These are phyloP conservation scores for Oenanthe melanoleuca DNA, from an alignment of 2,113 vertebrate species.

Conservation along the genomic window DNA sequence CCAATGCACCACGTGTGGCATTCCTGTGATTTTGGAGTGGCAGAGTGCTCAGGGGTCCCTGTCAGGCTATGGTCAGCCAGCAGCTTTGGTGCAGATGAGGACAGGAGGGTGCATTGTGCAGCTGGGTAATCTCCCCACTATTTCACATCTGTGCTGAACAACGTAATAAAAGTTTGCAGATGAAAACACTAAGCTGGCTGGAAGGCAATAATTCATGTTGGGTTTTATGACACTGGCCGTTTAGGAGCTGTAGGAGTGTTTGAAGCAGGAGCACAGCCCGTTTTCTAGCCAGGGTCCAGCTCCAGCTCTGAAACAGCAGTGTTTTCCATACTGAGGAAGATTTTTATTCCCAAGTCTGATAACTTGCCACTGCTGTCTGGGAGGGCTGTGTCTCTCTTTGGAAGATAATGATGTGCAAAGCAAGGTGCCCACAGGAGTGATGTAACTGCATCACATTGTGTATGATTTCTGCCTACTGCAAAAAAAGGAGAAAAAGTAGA, in stretches of 20 bases:
- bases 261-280: not conserved
- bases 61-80: not conserved
- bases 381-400: not conserved
- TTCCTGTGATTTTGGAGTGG: not conserved
- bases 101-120: constrained; percentile 33
- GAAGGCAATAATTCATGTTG: constrained; percentile 63
- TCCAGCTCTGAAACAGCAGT: not conserved
- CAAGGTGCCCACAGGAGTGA: not conserved
- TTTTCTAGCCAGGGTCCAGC: constrained; percentile 29
- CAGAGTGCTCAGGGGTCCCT: not conserved
- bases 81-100: constrained; percentile 15
- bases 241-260: constrained; percentile 54
- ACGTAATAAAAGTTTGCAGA: constrained; percentile 70
- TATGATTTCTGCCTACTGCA: constrained; percentile 5
- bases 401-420: constrained; percentile 36
- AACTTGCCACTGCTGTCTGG: not conserved
- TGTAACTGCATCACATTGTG: not conserved
- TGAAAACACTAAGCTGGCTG: constrained; percentile 66
- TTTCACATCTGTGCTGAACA: constrained; percentile 57
- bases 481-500: not conserved
- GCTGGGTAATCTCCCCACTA: constrained; percentile 18
- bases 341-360: not conserved
- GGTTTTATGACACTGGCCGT: constrained; percentile 56
- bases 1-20: not conserved
- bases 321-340: not conserved